Base-by-base conservation (phyloP, 2,888 invertebrate genomes). In the Biston stratarius region DNA sequence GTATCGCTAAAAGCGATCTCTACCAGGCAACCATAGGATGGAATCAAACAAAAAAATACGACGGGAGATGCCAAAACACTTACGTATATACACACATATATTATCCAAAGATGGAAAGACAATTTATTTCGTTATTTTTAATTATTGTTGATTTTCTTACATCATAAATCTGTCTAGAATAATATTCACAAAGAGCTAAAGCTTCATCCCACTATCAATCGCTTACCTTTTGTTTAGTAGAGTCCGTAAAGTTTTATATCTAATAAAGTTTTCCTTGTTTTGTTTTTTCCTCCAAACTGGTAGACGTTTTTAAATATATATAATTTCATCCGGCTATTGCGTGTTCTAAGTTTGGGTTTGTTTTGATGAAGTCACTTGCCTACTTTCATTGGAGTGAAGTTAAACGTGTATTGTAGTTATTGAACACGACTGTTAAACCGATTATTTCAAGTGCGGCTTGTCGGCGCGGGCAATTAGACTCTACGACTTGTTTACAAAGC, bases 381-480 rank as follows among this genome's bases (percentile, higher is more conserved):
- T 44, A 44, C 42, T 12, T 42, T 24, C 12, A 24, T 42, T 8
- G 8, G n/a, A 55, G 33, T 55, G 42, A 44, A 42, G 6, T 11
- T 12, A 34, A 55, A 44, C 24, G 33, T 44, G 12, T 24, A 24
- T 12, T 42, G 8, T 10, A 45, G 34, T 14, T 11, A 57, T 45
- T 45, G 36, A 6, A 57, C 57, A 45, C n/a, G 45, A 10, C 5
- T 14, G 14, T 40, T 36, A 59, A 48, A 12, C 59, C 34, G 44
- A 15, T 34, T n/a, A 36, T 45, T 61, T 52, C 61, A 44, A 24
- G 45, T 36, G 49, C 49, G 49, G 36, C 45, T 61, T 44, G 38
- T 61, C 53, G 61, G 61, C 53, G 53, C 61, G 15, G 11, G 53
- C 53, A 61, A 61, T 61, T 61, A 55, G 34, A 49, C 48, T 34